Evolutionary conservation across 2,113 vertebrate species (phyloP).

Genomic region (Eublepharis macularius): DNA sequence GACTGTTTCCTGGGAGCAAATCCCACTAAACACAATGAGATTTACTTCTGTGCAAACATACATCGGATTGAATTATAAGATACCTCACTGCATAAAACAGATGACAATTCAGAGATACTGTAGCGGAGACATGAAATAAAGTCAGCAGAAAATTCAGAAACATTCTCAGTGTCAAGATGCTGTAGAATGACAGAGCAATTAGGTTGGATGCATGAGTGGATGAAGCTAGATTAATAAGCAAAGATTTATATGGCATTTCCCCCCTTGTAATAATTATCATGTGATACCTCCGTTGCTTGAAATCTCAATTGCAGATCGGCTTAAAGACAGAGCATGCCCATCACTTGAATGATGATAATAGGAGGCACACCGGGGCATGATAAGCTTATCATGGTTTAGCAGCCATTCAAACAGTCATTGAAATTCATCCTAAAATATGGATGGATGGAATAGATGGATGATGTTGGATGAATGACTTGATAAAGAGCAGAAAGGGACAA

Average conservation of each 20-base stretch:
- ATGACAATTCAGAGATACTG: neutral
- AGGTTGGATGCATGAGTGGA: neutral
- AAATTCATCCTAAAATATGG: neutral
- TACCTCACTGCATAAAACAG: neutral
- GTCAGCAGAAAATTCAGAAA: neutral
- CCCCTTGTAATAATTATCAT: neutral
- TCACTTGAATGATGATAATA: neutral
- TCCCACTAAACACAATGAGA: too few species aligned
- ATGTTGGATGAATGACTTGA: neutral
- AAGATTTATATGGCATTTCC: neutral
- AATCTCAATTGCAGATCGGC: neutral
- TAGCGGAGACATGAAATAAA: neutral
- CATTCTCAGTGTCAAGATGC: neutral
- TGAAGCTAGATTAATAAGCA: neutral
- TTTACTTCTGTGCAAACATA: too few species aligned
- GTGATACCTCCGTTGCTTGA: neutral
- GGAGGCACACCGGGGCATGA: neutral
- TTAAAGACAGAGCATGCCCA: neutral
- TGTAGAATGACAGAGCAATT: neutral
- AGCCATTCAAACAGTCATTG: neutral
- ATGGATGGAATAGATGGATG: neutral
- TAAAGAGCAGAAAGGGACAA: neutral
- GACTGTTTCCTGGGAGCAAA: too few species aligned
- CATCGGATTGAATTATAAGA: too few species aligned
- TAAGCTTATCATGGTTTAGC: conserved; percentile 5